These are phyloP conservation scores for Magallana nippona DNA, from an alignment of 2,888 invertebrate genomes.

Conservation along the genomic window DNA sequence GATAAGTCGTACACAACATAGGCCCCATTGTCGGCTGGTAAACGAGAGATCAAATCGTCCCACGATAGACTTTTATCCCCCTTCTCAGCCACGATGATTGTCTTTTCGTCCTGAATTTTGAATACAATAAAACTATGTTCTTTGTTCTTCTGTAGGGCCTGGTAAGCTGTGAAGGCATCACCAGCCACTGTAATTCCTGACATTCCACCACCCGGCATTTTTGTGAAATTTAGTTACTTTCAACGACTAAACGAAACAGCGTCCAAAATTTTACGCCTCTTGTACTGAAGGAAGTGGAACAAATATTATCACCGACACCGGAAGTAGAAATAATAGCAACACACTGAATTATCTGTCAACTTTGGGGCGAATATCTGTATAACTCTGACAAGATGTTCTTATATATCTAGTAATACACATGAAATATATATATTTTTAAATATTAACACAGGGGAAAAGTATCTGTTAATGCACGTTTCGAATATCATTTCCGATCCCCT, in stretches of 20 bases:
- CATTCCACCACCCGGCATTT: slow-evolving; percentile 33
- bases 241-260: not conserved
- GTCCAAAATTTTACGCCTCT: not conserved
- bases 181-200: slow-evolving; percentile 21
- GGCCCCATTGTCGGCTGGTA: not conserved
- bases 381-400: too few relatives aligned
- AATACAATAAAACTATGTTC: not conserved
- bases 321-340: not conserved
- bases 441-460: not conserved
- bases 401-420: too few relatives aligned
- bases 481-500: slow-evolving; percentile 10
- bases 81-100: not conserved
- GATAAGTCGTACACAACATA: slow-evolving; percentile 7
- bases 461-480: not conserved
- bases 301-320: not conserved
- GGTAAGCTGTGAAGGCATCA: not conserved
- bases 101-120: slow-evolving; percentile 1
- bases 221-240: not conserved
- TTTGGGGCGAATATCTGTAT: not conserved
- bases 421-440: not conserved
- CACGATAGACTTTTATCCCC: slow-evolving; percentile 1
- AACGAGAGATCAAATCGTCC: slow-evolving; percentile 5
- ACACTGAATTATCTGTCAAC: not conserved
- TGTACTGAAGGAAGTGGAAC: not conserved
- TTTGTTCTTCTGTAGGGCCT: not conserved